These are phyloP conservation scores for Scaptomyza pallida DNA, from an alignment of 1,140 invertebrate species.

Conservation along the genomic window DNA sequence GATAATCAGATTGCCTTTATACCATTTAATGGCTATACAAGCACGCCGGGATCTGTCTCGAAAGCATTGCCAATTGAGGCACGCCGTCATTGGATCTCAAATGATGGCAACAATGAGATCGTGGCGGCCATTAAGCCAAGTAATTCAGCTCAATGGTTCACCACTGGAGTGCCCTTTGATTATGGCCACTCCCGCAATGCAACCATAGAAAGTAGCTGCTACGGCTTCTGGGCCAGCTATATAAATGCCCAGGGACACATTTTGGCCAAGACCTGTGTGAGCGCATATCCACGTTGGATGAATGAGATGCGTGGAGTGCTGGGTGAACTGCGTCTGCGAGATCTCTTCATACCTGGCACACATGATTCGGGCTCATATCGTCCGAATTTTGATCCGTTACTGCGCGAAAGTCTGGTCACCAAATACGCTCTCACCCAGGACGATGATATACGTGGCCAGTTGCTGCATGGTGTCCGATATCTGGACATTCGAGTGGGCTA, in stretches of 20 bases:
- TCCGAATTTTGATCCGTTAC: slow-evolving; percentile 77
- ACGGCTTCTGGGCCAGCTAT: slow-evolving; percentile 82
- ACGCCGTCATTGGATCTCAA: slow-evolving; percentile 63
- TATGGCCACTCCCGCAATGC: slow-evolving; percentile 63
- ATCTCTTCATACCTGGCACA: slow-evolving; percentile 87
- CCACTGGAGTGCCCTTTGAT: slow-evolving; percentile 76
- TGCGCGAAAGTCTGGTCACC: slow-evolving; percentile 82
- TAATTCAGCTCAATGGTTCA: slow-evolving; percentile 66
- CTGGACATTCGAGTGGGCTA: slow-evolving; percentile 86
- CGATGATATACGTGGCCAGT: slow-evolving; percentile 86
- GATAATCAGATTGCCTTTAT: slow-evolving; percentile 41
- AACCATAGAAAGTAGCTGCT: slow-evolving; percentile 57
- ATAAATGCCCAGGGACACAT: slow-evolving; percentile 63
- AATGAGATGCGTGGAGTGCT: slow-evolving; percentile 83
- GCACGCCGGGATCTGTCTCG: background rate
- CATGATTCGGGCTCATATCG: slow-evolving; percentile 87
- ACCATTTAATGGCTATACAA: slow-evolving; percentile 59
- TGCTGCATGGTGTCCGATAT: slow-evolving; percentile 86
- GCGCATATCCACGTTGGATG: slow-evolving; percentile 87
- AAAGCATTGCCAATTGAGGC: background rate
- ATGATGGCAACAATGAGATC: slow-evolving; percentile 60
- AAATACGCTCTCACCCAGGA: slow-evolving; percentile 86
- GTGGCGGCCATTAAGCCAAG: slow-evolving; percentile 68
- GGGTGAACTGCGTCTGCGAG: slow-evolving; percentile 83
- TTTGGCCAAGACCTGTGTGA: slow-evolving; percentile 84